Evolutionary conservation across 1,140 invertebrate species (phyloP).

Genomic region (Sycophila sp.): DNA sequence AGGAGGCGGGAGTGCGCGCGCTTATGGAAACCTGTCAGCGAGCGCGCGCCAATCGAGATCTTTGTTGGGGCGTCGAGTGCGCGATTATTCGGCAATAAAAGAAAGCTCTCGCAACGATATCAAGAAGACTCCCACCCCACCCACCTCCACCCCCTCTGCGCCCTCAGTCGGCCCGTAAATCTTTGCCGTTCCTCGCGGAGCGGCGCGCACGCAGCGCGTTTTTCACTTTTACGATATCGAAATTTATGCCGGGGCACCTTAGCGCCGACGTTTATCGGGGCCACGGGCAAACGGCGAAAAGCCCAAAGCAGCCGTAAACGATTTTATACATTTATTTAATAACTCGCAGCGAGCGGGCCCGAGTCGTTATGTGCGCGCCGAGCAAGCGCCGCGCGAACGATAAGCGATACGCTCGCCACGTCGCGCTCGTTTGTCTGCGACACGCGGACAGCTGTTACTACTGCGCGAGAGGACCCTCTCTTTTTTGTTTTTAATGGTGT

Average conservation of each 20-base stretch:
- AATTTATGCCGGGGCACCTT: slow-evolving; percentile 35
- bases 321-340: slow-evolving; percentile 35
- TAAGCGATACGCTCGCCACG: background rate
- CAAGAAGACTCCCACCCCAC: background rate
- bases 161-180: slow-evolving; percentile 35
- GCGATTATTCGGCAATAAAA: slow-evolving; percentile 35
- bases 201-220: slow-evolving; percentile 11
- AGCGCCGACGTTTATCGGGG: slow-evolving; percentile 29
- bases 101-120: slow-evolving; percentile 31
- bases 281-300: background rate
- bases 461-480: background rate
- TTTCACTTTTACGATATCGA: slow-evolving; percentile 41
- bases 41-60: too few relatives aligned
- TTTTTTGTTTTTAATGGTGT: background rate
- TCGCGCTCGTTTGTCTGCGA: background rate
- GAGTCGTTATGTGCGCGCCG: too few relatives aligned
- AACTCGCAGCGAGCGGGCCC: background rate
- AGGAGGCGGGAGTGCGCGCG: too few relatives aligned
- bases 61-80: background rate
- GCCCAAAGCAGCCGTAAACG: slow-evolving; percentile 27
- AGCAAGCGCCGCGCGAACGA: too few relatives aligned
- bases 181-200: slow-evolving; percentile 35
- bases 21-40: slow-evolving; percentile 35
- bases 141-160: slow-evolving; percentile 20
- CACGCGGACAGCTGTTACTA: background rate